Conservation (phyloP, 2,797 vertebrate species). For the Rhynchonycteris naso region DNA sequence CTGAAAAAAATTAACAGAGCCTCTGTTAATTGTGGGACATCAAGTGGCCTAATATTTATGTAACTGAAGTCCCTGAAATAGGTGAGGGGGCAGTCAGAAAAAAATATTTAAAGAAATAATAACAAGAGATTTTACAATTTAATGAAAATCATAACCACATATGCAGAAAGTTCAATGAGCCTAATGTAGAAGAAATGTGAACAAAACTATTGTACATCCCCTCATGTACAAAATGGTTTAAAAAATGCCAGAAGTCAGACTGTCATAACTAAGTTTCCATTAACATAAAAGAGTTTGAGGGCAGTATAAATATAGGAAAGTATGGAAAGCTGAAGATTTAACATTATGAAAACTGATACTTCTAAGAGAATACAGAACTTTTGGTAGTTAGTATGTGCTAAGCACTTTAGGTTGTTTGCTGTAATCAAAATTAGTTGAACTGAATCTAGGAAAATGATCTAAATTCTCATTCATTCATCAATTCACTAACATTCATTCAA, state of each 20-base stretch:
- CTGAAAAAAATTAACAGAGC: not conserved
- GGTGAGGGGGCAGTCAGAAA: not conserved
- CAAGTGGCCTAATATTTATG: not conserved
- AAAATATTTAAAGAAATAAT: constrained; percentile 24
- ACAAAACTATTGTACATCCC: not conserved
- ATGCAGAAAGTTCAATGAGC: not conserved
- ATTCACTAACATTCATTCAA: constrained; percentile 4
- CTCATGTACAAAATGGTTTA: not conserved
- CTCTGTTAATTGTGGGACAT: not conserved
- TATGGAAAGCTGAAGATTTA: not conserved
- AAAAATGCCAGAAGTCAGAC: not conserved
- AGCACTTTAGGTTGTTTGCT: not conserved
- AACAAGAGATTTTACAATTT: not conserved
- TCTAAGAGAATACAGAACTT: not conserved
- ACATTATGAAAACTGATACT: constrained; percentile 1
- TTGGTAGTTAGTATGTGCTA: not conserved
- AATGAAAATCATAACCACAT: not conserved
- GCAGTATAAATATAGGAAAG: not conserved
- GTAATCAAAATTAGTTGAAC: not conserved
- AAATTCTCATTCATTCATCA: constrained; percentile 10
- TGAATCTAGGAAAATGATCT: not conserved
- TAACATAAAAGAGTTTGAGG: not conserved
- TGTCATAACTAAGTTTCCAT: not conserved
- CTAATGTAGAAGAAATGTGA: not conserved
- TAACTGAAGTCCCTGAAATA: not conserved